Evolutionary conservation across 2,797 vertebrate species (phyloP).

Genomic region (Phoxinus dragarum): DNA sequence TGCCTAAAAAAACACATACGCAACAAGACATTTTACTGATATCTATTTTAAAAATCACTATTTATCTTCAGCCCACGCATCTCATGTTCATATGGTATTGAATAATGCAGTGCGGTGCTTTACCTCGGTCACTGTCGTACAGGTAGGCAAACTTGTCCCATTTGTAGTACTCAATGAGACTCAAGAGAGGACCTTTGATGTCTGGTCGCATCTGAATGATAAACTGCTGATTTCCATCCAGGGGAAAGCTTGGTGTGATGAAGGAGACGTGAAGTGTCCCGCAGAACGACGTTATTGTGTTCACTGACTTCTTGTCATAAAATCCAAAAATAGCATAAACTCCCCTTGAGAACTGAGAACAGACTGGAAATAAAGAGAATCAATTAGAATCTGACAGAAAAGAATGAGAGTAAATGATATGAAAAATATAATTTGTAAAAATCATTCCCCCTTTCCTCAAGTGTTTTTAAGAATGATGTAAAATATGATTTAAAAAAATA

Average conservation of each 20-base stretch:
- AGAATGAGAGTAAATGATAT: too few relatives aligned
- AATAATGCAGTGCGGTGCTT: conserved; percentile 60
- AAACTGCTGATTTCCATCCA: conserved; percentile 95
- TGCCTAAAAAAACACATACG: too few relatives aligned
- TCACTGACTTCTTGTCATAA: conserved; percentile 99
- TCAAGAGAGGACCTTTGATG: conserved; percentile 97
- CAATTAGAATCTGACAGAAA: conserved; percentile 13
- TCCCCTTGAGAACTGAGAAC: conserved; percentile 99
- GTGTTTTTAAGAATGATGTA: not conserved
- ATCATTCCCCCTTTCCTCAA: not conserved
- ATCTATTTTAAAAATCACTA: not conserved
- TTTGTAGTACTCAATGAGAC: conserved; percentile 98
- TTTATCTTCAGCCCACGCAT: too few relatives aligned
- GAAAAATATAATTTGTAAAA: not conserved
- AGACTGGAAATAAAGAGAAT: conserved; percentile 80
- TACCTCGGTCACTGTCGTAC: conserved; percentile 98
- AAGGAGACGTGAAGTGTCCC: conserved; percentile 98
- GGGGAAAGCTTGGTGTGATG: conserved; percentile 97
- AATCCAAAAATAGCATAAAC: conserved; percentile 99
- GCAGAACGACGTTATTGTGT: conserved; percentile 98
- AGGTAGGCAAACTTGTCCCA: conserved; percentile 99
- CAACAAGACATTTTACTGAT: not conserved
- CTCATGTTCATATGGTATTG: not conserved
- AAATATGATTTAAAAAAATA: not conserved
- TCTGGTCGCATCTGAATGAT: conserved; percentile 99